Evolutionary conservation across 2,797 vertebrate species (phyloP).

Genomic region (Brachyrhaphis roseni): DNA sequence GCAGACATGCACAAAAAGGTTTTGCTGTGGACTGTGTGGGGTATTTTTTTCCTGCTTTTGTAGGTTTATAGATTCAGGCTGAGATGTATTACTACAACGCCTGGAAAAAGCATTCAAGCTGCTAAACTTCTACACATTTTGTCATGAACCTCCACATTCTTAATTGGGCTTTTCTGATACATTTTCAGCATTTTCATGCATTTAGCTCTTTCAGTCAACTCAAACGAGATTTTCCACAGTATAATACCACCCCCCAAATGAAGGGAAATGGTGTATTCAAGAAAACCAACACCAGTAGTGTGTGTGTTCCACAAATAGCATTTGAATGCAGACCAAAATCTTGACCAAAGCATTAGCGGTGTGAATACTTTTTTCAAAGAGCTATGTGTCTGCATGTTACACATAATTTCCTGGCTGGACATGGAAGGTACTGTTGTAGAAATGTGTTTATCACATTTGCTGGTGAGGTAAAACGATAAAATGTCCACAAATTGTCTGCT

Average conservation of each 20-base stretch:
- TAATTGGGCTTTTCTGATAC: not conserved
- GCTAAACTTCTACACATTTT: not conserved
- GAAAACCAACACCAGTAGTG: not conserved
- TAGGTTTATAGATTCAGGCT: constrained; percentile 2
- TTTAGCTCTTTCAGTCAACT: not conserved
- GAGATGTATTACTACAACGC: not conserved
- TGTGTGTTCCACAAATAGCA: not conserved
- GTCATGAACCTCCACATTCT: not conserved
- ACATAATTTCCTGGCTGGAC: not conserved
- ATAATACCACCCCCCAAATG: not conserved
- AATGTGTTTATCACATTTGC: not conserved
- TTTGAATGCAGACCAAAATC: not conserved
- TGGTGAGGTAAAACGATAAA: not conserved
- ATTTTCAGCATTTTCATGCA: not conserved
- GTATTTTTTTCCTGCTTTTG: constrained; percentile 9
- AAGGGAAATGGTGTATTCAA: not conserved
- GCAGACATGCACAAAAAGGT: constrained; percentile 36
- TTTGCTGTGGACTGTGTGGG: constrained; percentile 5
- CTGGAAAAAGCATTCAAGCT: not conserved
- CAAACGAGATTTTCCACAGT: not conserved
- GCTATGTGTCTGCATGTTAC: not conserved
- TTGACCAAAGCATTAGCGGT: not conserved
- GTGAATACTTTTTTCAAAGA: not conserved
- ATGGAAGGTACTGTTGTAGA: not conserved
- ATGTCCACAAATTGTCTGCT: not conserved